phyloP scores from a whole-genome alignment of 2,113 vertebrate species.

The Empidonax traillii region DNA sequence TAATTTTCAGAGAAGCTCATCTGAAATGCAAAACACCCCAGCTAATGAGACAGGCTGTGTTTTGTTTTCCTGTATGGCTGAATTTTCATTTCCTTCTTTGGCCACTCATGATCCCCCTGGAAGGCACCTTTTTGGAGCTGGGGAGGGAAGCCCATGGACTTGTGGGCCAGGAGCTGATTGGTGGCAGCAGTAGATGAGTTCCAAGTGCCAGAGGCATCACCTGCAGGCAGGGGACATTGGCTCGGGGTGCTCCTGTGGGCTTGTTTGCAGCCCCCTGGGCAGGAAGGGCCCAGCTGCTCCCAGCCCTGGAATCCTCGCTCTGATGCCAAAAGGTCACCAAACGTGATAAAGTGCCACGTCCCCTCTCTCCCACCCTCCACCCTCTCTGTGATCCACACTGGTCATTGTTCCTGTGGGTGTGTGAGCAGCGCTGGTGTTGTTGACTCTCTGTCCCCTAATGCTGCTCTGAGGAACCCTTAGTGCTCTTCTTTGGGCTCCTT shows the following conservation, averaged over 20 bases:
- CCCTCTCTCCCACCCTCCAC: neutral
- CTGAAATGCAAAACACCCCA: neutral
- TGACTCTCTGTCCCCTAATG: neutral
- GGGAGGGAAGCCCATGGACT: neutral
- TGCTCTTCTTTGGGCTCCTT: too few species aligned
- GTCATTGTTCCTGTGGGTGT: neutral
- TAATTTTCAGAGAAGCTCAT: neutral
- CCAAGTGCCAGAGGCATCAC: neutral
- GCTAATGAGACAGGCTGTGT: neutral
- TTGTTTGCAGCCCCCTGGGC: neutral
- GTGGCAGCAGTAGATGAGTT: neutral
- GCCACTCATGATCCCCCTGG: neutral
- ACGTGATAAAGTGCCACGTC: fast-evolving
- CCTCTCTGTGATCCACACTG: neutral
- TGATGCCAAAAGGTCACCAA: neutral
- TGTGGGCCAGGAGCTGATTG: neutral
- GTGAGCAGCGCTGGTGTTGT: too few species aligned
- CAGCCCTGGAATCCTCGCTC: neutral
- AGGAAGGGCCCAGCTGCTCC: neutral
- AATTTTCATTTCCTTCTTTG: neutral
- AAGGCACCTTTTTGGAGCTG: neutral
- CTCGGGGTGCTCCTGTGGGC: neutral
- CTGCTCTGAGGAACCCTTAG: neutral
- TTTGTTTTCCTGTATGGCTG: neutral
- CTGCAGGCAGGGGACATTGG: neutral